A percentile compares a stretch with the other conserved stretches of the same genome.
These are phyloP conservation scores for Eupithecia pulchellata DNA, from an alignment of 2,888 invertebrate genomes.

Conservation along the genomic window DNA sequence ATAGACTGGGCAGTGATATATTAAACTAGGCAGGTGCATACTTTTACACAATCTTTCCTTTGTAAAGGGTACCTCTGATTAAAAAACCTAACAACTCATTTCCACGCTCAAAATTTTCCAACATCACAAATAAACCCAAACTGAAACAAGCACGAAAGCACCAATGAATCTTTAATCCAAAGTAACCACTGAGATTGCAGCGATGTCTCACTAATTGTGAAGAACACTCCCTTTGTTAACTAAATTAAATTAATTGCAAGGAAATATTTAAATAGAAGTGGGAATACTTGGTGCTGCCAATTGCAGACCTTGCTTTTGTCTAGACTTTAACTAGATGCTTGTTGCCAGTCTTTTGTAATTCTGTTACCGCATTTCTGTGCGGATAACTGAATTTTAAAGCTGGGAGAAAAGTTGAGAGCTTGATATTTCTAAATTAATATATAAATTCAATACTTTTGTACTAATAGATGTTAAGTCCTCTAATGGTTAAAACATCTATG, in stretches of 20 bases:
- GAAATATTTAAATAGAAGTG: slow-evolving; percentile 79
- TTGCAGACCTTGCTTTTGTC: slow-evolving; percentile 73
- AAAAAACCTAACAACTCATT: not conserved
- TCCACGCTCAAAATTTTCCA: not conserved
- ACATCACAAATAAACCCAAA: slow-evolving; percentile 10
- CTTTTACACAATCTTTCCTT: not conserved
- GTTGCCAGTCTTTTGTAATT: slow-evolving; percentile 49
- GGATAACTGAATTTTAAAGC: slow-evolving; percentile 6
- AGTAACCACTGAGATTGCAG: slow-evolving; percentile 58
- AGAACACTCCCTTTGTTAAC: slow-evolving; percentile 74
- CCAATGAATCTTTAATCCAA: slow-evolving; percentile 50
- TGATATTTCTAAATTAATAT: not conserved
- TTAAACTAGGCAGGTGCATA: too few relatives aligned
- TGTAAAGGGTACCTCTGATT: not conserved
- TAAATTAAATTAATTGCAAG: slow-evolving; percentile 81
- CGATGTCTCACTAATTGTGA: slow-evolving; percentile 77
- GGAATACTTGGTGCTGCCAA: slow-evolving; percentile 66
- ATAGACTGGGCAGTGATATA: too few relatives aligned
- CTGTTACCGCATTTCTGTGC: slow-evolving; percentile 13
- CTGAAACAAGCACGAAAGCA: slow-evolving; percentile 39
- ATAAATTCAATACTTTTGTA: not conserved
- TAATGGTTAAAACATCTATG: too few relatives aligned
- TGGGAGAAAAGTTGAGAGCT: not conserved
- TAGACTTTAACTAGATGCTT: slow-evolving; percentile 67
- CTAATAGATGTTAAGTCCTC: not conserved